phyloP scores from a whole-genome alignment of 1,140 invertebrate species.

The Drosophila virilis region DNA sequence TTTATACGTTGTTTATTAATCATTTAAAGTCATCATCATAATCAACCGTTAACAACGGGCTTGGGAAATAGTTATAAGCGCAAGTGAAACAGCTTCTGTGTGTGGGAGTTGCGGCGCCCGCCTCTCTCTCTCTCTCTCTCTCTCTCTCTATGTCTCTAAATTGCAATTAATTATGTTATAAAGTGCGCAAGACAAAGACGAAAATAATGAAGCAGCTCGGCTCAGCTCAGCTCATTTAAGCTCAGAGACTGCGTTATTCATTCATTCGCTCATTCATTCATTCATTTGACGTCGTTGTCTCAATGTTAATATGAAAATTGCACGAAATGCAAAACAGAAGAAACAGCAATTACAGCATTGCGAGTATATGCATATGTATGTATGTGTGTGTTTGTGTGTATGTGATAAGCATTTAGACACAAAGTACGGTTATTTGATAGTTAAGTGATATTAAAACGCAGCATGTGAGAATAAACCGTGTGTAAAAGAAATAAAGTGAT shows the following conservation, averaged over 20 bases:
- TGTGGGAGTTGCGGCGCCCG: slow-evolving; percentile 34
- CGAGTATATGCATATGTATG: background rate
- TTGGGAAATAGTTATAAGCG: slow-evolving; percentile 76
- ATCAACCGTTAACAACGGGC: slow-evolving; percentile 81
- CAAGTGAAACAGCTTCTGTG: slow-evolving; percentile 67
- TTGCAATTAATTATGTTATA: slow-evolving; percentile 80
- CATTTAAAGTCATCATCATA: slow-evolving; percentile 82
- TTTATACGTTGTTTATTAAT: slow-evolving; percentile 74
- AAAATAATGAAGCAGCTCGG: slow-evolving; percentile 25
- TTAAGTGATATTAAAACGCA: slow-evolving; percentile 53
- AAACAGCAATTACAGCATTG: slow-evolving; percentile 37
- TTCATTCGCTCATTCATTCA: slow-evolving; percentile 50
- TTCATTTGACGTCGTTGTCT: slow-evolving; percentile 45
- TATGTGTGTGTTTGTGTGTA: background rate
- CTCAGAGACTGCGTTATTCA: slow-evolving; percentile 29
- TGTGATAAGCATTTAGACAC: slow-evolving; percentile 32
- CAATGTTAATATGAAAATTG: slow-evolving; percentile 82
- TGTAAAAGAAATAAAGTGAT: slow-evolving; percentile 13
- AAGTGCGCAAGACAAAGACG: slow-evolving; percentile 30
- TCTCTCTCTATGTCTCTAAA: slow-evolving; percentile 63
- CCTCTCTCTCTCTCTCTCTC: slow-evolving; percentile 15
- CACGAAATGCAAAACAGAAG: slow-evolving; percentile 53
- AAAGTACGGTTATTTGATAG: slow-evolving; percentile 63
- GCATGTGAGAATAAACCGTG: slow-evolving; percentile 28
- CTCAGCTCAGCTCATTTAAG: slow-evolving; percentile 11